These are phyloP conservation scores for Taphrorychus bicolor DNA, from an alignment of 2,888 invertebrate species.

Conservation along the genomic window DNA sequence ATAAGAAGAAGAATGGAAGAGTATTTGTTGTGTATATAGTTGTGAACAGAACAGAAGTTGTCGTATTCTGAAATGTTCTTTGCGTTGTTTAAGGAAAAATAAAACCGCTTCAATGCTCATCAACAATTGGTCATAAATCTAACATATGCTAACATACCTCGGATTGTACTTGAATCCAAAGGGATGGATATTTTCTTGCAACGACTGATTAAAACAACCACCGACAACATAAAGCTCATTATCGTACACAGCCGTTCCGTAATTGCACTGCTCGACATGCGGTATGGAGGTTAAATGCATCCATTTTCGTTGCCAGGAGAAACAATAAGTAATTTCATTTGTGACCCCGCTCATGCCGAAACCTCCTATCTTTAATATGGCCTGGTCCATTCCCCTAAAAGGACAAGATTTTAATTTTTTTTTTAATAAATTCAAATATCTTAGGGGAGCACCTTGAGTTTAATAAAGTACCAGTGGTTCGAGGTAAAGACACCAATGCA, in stretches of 20 bases:
- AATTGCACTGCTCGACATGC: slow-evolving; percentile 77
- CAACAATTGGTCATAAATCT: too few species aligned
- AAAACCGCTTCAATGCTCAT: too few species aligned
- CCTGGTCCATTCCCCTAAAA: slow-evolving; percentile 68
- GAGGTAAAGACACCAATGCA: background rate
- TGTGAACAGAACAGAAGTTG: too few species aligned
- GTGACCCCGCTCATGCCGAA: slow-evolving; percentile 71
- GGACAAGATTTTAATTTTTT: background rate
- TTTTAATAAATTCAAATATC: slow-evolving; percentile 2
- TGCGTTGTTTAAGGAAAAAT: too few species aligned
- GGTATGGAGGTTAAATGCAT: slow-evolving; percentile 72
- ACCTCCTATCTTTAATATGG: slow-evolving; percentile 73
- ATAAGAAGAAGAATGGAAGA: too few species aligned
- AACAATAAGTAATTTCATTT: slow-evolving; percentile 72
- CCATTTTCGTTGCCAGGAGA: slow-evolving; percentile 68
- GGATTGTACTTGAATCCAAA: slow-evolving; percentile 71
- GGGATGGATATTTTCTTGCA: slow-evolving; percentile 75
- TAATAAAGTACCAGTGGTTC: slow-evolving; percentile 53
- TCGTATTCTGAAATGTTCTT: too few species aligned
- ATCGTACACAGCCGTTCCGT: slow-evolving; percentile 71
- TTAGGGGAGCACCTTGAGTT: too few species aligned
- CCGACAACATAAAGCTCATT: slow-evolving; percentile 75
- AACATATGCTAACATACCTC: too few species aligned
- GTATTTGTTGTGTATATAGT: too few species aligned
- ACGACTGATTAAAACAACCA: slow-evolving; percentile 73